phyloP scores from a whole-genome alignment of 2,888 invertebrate genomes.

The Torymus texanus region DNA sequence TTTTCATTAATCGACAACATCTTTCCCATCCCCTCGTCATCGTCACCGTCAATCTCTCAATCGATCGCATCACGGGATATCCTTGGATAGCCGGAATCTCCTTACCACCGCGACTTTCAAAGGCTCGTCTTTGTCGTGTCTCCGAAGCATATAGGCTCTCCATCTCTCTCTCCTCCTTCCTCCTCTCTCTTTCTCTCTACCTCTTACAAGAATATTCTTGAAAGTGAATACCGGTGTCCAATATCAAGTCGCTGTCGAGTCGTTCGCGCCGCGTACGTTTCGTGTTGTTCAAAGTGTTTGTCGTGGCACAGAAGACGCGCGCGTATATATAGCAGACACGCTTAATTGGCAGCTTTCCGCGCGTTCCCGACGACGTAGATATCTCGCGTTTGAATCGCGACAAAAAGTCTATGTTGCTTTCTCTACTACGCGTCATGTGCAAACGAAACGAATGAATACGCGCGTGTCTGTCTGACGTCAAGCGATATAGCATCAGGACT shows the following conservation, averaged over 20 bases:
- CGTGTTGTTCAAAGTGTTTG: constrained; percentile 67
- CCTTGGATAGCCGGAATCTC: too few species aligned
- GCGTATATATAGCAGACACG: neutral
- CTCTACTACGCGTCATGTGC: neutral
- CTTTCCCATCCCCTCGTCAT: too few species aligned
- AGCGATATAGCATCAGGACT: too few species aligned
- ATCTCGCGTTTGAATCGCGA: too few species aligned
- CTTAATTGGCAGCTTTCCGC: constrained; percentile 36
- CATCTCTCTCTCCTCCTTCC: neutral
- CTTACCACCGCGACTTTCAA: constrained; percentile 26
- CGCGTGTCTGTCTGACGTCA: too few species aligned
- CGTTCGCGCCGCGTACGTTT: constrained; percentile 55
- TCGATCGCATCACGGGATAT: too few species aligned
- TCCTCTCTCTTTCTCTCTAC: neutral
- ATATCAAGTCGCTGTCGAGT: constrained; percentile 62
- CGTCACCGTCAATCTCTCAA: too few species aligned
- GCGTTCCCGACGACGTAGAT: neutral
- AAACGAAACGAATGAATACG: neutral
- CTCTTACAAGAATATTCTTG: constrained; percentile 66
- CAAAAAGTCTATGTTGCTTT: too few species aligned
- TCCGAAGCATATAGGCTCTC: neutral
- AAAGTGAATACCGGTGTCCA: constrained; percentile 70
- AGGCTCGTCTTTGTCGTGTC: constrained; percentile 23
- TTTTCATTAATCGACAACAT: too few species aligned
- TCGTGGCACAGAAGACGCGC: neutral